phyloP scores from a whole-genome alignment of 2,797 vertebrate genomes.

The Microcaecilia unicolor region DNA sequence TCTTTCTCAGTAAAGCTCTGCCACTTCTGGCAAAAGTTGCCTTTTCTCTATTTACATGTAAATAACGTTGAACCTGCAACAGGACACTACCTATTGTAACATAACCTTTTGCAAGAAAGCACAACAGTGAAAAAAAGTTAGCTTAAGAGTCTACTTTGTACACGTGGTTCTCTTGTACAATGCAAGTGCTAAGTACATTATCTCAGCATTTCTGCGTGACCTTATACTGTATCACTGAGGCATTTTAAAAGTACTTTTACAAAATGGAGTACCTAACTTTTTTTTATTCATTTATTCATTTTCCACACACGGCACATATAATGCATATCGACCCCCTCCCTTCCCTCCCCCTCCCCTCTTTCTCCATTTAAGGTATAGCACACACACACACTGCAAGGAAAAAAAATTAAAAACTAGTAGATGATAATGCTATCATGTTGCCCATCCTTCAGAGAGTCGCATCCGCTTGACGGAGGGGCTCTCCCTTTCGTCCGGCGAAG shows the following conservation, averaged over 20 bases:
- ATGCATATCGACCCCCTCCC: conserved; percentile 85
- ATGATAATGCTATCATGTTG: conserved; percentile 83
- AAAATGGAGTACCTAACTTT: conserved; percentile 93
- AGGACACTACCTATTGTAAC: conserved; percentile 99
- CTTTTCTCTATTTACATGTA: conserved; percentile 96
- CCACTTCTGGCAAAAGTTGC: conserved; percentile 76
- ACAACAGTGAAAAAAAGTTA: conserved; percentile 92
- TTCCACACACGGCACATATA: conserved; percentile 86
- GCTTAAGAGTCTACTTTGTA: conserved; percentile 94
- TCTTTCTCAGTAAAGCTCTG: conserved; percentile 87
- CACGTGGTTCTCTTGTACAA: conserved; percentile 85
- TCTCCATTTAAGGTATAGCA: conserved; percentile 88
- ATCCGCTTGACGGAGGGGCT: conserved; percentile 96
- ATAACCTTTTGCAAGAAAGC: conserved; percentile 97
- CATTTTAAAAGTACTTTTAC: conserved; percentile 91
- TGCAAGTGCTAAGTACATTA: conserved; percentile 88
- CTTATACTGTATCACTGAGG: conserved; percentile 85
- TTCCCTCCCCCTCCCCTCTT: conserved; percentile 52
- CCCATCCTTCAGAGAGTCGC: conserved; percentile 96
- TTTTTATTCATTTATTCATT: too few species aligned
- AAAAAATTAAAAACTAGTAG: conserved; percentile 58
- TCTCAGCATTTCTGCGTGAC: conserved; percentile 74
- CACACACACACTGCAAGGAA: conserved; percentile 86
- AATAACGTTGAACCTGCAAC: conserved; percentile 99
- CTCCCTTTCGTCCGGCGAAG: conserved; percentile 89